These are phyloP conservation scores for Hypanus sabinus DNA, from an alignment of 2,113 vertebrate species.

Conservation along the genomic window DNA sequence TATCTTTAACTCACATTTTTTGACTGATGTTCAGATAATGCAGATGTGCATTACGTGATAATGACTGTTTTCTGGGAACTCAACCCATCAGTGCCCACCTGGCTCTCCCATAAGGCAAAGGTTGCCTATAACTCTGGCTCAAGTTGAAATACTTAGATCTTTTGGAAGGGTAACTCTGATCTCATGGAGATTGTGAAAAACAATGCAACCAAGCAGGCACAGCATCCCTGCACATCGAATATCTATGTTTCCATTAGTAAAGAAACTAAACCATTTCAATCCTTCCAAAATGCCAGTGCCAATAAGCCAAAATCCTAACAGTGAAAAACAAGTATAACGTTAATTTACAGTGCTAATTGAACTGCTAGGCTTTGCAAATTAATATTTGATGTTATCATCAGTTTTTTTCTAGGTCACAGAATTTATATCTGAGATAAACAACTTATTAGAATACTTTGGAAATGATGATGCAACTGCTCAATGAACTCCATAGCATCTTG, in stretches of 20 bases:
- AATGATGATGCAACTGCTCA: background rate
- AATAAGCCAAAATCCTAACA: constrained; percentile 22
- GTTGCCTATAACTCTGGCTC: no score
- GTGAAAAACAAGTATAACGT: background rate
- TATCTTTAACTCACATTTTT: no score
- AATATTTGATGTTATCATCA: background rate
- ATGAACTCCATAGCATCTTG: background rate
- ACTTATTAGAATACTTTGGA: background rate
- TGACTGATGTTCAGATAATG: no score
- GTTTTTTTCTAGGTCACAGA: background rate
- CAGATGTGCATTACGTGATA: no score
- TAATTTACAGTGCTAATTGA: background rate
- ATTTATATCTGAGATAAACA: background rate
- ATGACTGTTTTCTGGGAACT: no score
- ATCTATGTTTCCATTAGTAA: background rate
- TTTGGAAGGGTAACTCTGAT: background rate
- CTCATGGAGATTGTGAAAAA: background rate
- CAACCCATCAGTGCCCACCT: no score
- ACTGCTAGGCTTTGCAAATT: background rate
- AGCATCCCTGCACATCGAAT: background rate
- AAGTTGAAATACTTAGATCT: background rate
- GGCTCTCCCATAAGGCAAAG: no score
- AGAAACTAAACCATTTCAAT: background rate
- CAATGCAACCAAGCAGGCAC: background rate
- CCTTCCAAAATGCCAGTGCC: background rate